These are phyloP conservation scores for Nebria ingens DNA, from an alignment of 1,140 invertebrate genomes.

Conservation along the genomic window DNA sequence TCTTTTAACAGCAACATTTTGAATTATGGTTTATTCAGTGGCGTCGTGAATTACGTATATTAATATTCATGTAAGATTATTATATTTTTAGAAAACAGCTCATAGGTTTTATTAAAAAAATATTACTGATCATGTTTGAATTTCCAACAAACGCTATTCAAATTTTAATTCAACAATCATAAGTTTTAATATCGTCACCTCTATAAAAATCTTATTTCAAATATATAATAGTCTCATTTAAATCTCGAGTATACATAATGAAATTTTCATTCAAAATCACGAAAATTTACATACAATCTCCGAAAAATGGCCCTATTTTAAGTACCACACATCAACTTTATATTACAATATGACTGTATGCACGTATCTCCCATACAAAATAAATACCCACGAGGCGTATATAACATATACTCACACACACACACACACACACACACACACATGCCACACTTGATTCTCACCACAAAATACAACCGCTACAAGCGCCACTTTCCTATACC, in stretches of 20 bases:
- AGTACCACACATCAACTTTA: slow-evolving; percentile 5
- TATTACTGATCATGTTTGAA: too few species aligned
- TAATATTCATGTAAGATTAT: too few species aligned
- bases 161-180: background rate
- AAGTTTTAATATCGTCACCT: background rate
- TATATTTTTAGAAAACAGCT: too few species aligned
- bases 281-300: slow-evolving; percentile 9
- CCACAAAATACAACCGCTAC: background rate
- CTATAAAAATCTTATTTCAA: background rate
- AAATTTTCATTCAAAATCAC: too few species aligned
- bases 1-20: too few species aligned
- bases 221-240: background rate
- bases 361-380: background rate
- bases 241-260: background rate
- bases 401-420: too few species aligned
- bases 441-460: background rate
- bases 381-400: slow-evolving; percentile 10
- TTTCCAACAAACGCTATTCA: too few species aligned
- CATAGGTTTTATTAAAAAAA: too few species aligned
- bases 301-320: background rate
- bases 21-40: too few species aligned
- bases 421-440: too few species aligned
- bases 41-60: too few species aligned
- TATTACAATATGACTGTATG: slow-evolving; percentile 4
- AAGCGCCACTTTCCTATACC: too few species aligned